Percentiles rank a stretch among this genome's conserved stretches.
phyloP scores from a whole-genome alignment of 2,797 vertebrate species.

The Crossoptilon crossoptilon region DNA sequence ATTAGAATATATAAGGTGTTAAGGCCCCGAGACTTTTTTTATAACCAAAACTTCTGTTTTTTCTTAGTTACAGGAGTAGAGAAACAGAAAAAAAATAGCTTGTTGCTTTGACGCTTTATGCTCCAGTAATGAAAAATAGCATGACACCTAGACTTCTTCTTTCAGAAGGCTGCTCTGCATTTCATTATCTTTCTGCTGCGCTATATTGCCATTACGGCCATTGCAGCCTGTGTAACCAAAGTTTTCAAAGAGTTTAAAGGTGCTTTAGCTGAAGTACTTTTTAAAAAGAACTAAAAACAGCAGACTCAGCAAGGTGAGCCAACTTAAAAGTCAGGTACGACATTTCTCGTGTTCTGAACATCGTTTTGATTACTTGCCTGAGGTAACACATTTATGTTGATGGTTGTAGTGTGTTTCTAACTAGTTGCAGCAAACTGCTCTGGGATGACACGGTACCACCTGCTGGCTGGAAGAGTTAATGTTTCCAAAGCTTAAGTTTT shows the following conservation, averaged over 20 bases:
- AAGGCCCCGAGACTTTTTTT: constrained; percentile 53
- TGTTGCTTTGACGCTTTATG: constrained; percentile 28
- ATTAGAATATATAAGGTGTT: constrained; percentile 64
- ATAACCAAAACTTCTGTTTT: neutral
- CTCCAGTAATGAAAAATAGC: neutral
- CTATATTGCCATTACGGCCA: neutral
- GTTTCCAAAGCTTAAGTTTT: neutral
- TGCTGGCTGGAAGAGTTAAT: neutral
- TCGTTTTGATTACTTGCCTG: neutral
- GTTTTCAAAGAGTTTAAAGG: neutral
- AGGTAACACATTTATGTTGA: neutral
- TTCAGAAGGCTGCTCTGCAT: neutral
- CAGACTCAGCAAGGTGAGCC: neutral
- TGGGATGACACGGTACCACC: neutral
- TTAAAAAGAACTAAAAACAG: neutral
- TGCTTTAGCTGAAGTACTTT: neutral
- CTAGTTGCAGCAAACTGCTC: neutral
- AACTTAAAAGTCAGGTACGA: neutral
- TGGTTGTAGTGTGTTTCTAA: neutral
- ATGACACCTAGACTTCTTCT: neutral
- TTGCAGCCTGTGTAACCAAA: neutral
- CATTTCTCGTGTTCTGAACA: neutral
- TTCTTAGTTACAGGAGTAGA: constrained; percentile 31
- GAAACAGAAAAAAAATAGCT: constrained; percentile 2
- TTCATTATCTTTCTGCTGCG: neutral